Evolutionary conservation across 2,888 invertebrate genomes (phyloP).

Genomic region (Augochlorella aurata): DNA sequence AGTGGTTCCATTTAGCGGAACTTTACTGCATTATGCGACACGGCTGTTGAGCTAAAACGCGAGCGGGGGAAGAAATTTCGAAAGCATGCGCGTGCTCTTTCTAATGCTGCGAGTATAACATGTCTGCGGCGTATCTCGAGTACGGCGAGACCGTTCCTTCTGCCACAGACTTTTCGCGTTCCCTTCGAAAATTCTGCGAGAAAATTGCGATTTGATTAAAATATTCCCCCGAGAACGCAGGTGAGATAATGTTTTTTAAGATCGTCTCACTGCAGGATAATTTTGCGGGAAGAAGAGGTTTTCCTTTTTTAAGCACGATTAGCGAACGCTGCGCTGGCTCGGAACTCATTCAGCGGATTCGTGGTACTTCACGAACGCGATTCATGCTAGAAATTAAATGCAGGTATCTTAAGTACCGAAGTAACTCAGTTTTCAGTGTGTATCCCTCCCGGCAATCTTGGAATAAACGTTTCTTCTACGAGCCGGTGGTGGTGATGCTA

Average conservation of each 20-base stretch:
- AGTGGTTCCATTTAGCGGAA: conserved; percentile 70
- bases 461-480: background rate
- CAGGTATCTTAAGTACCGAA: background rate
- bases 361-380: background rate
- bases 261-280: background rate
- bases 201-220: background rate
- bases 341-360: conserved; percentile 9
- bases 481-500: no score
- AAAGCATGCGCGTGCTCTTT: conserved; percentile 58
- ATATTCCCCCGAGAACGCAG: background rate
- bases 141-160: conserved; percentile 21
- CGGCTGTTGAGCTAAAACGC: conserved; percentile 67
- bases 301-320: background rate
- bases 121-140: conserved; percentile 60
- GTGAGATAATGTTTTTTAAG: background rate
- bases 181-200: conserved; percentile 27
- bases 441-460: background rate
- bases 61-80: conserved; percentile 49
- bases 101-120: conserved; percentile 64
- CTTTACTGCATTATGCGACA: conserved; percentile 68
- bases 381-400: background rate
- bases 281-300: background rate
- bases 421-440: background rate
- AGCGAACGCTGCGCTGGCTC: background rate
- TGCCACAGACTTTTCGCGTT: conserved; percentile 26